Base-by-base conservation (phyloP, 1,140 invertebrate species). In the Globodera ellingtonae region DNA sequence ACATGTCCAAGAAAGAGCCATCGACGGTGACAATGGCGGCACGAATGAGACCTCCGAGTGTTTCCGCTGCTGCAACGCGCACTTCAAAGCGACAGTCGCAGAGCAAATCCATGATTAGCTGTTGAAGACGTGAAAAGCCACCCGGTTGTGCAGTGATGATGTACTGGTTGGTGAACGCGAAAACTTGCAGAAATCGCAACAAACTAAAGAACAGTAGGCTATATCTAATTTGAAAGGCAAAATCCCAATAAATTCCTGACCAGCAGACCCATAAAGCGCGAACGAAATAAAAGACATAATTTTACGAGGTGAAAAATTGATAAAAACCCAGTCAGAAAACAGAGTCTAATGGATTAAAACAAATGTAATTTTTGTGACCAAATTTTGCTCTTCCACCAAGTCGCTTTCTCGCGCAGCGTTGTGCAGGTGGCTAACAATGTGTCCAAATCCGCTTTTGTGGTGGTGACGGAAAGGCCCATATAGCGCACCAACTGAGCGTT, bases 111-210 rank as follows among this genome's bases (percentile, higher is more conserved):
- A 90, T 59, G 13, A 90, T 66, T 18, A 90, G 90, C 92, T 86
- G 72, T 35, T 71, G 59, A 4, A 91, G 84, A 24, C 81, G 70
- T 62, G 82, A 77, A 6, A 86, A 90, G 90, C 92, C 92, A 0
- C 90, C 84, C 0, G 90, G 72, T n/a, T 91, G 89, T 44, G 91
- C 92, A n/a, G 93, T 89, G 44, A 95, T 89, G 78, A 91, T 91
- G 21, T 94, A 93, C 90, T 95, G 93, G 84, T 95, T 96, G 83
- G 94, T 92, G 90, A 96, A 96, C 9, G 95, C 92, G 75, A 94
- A 88, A 24, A 93, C 93, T 90, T 95, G 93, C 9, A 95, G 90
- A 85, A 94, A 94, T 74, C 93, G 92, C 2, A 95, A 90, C 78
- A 93, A 92, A 10, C 93, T 77, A 21, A 77, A 77, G 67, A 21